Conservation (phyloP, 2,888 invertebrate species). For the Cantharis flavilabris region DNA sequence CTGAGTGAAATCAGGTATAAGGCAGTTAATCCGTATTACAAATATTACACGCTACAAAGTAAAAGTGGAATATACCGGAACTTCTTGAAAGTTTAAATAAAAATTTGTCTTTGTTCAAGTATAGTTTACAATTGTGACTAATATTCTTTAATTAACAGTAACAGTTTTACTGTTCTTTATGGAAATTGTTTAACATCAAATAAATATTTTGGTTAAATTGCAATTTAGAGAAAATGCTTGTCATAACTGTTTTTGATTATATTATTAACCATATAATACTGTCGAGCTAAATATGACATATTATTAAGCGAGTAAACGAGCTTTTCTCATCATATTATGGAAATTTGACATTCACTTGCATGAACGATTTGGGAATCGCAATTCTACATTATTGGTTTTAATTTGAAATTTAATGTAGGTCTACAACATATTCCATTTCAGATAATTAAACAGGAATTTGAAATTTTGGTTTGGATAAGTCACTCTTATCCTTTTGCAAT, state of each 20-base stretch:
- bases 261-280: constrained; percentile 1
- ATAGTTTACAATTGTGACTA: no score
- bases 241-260: background rate
- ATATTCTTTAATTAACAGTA: no score
- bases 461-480: background rate
- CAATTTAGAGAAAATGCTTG: background rate
- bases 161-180: no score
- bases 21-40: no score
- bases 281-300: constrained; percentile 6
- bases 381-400: background rate
- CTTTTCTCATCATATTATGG: constrained; percentile 8
- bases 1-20: no score
- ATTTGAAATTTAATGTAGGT: background rate
- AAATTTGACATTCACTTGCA: constrained; percentile 13
- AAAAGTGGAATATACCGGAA: no score
- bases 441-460: background rate
- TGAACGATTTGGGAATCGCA: background rate
- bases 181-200: no score
- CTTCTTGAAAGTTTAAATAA: no score
- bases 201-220: no score
- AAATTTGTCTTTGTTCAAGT: background rate
- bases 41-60: no score
- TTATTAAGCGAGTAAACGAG: constrained; percentile 12
- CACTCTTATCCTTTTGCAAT: background rate
- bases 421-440: background rate